phyloP scores from a whole-genome alignment of 2,888 invertebrate genomes.

The Conistra vaccinii region DNA sequence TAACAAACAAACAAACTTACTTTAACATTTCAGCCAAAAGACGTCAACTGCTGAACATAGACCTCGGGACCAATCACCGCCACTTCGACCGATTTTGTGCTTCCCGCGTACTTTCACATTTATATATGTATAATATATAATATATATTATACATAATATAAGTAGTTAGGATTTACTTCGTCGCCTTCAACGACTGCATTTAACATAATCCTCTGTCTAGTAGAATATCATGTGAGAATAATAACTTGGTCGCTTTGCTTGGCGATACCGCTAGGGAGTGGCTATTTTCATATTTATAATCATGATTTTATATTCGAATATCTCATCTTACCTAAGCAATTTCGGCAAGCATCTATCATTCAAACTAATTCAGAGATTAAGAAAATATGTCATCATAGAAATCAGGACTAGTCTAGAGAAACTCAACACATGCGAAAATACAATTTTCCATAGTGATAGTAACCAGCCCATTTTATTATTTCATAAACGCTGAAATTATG shows the following conservation, averaged over 20 bases:
- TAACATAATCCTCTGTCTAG: background rate
- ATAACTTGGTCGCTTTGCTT: background rate
- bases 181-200: background rate
- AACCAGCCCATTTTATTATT: slow-evolving; percentile 35
- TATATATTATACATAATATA: too few relatives aligned
- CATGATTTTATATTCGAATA: background rate
- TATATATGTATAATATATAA: too few relatives aligned
- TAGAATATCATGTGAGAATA: background rate
- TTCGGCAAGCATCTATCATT: background rate
- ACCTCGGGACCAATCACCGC: too few relatives aligned
- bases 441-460: background rate
- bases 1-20: too few relatives aligned
- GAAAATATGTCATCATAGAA: background rate
- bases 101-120: too few relatives aligned
- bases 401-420: background rate
- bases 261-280: background rate
- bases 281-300: background rate
- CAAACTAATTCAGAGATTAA: background rate
- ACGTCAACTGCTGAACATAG: too few relatives aligned
- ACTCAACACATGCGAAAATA: background rate
- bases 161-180: background rate
- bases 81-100: too few relatives aligned
- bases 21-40: too few relatives aligned
- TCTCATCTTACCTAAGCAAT: background rate
- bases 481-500: slow-evolving; percentile 49